Conservation (phyloP, 2,888 invertebrate species). For the Caenorhabditis sp. region DNA sequence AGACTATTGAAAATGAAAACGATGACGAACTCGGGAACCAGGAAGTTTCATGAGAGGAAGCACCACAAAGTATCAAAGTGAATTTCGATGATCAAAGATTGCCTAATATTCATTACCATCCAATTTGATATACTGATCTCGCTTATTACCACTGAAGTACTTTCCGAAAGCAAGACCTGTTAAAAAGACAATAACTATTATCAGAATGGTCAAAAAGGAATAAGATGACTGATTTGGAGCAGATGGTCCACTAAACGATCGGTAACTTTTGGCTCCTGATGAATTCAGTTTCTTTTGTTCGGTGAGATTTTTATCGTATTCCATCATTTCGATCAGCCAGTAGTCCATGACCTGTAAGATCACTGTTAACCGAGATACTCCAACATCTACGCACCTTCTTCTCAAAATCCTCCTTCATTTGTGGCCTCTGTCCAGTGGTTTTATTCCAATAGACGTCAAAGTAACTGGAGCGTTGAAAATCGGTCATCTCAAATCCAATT, state of each 20-base stretch:
- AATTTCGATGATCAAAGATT: no score
- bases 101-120: slow-evolving; percentile 5
- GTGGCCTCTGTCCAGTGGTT: slow-evolving; percentile 24
- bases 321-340: slow-evolving; percentile 46
- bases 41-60: no score
- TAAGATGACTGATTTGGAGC: not conserved
- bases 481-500: slow-evolving; percentile 24
- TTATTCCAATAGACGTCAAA: slow-evolving; percentile 52
- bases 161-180: not conserved
- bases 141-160: not conserved
- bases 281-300: not conserved
- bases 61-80: no score
- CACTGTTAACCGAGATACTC: no score
- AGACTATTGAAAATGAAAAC: no score
- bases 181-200: not conserved
- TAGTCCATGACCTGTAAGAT: slow-evolving; percentile 48
- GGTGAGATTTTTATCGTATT: slow-evolving; percentile 37
- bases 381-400: slow-evolving; percentile 1
- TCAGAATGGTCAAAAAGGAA: not conserved
- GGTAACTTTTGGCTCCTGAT: not conserved
- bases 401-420: slow-evolving; percentile 44
- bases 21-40: no score
- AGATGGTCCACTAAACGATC: not conserved
- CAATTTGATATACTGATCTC: not conserved
- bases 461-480: slow-evolving; percentile 11